These are phyloP conservation scores for Palythoa caribaeorum DNA, from an alignment of 92 coral and sea anemone species.

Conservation along the genomic window DNA sequence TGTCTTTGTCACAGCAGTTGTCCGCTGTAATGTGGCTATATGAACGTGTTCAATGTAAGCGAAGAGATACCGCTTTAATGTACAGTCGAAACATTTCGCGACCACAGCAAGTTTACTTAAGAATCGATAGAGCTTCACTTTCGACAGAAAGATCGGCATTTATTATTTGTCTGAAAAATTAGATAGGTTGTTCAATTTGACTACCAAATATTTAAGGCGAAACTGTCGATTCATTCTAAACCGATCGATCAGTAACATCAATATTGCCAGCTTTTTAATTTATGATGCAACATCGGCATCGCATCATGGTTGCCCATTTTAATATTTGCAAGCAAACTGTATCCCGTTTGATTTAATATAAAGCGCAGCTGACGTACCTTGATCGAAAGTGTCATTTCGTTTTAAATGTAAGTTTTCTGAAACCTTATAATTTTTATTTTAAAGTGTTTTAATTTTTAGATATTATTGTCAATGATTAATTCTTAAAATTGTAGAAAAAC, in stretches of 20 bases:
- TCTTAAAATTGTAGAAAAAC: slow-evolving; percentile 3
- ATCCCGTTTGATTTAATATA: neutral
- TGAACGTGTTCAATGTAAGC: neutral
- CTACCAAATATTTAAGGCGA: neutral
- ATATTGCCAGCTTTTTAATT: neutral
- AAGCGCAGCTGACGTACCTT: neutral
- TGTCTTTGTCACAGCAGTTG: slow-evolving; percentile 38
- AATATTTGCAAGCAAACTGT: too few relatives aligned
- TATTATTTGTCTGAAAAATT: slow-evolving; percentile 5
- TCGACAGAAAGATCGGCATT: slow-evolving; percentile 39
- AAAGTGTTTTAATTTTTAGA: slow-evolving; percentile 13
- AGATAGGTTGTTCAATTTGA: slow-evolving; percentile 16
- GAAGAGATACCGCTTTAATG: neutral
- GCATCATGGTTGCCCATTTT: neutral
- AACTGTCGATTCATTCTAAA: neutral
- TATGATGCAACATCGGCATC: neutral
- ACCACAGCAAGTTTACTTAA: neutral
- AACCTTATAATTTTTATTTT: neutral
- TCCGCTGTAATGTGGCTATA: slow-evolving; percentile 17
- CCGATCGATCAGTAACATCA: neutral
- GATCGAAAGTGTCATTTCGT: slow-evolving; percentile 17
- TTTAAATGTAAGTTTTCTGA: slow-evolving; percentile 6
- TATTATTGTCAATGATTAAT: slow-evolving; percentile 25
- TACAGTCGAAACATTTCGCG: neutral
- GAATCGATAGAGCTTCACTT: neutral